A percentile compares a stretch with the other conserved stretches of the same genome.
Evolutionary conservation across 2,888 invertebrate genomes (phyloP).

Genomic region (Cynaeus angustus): DNA sequence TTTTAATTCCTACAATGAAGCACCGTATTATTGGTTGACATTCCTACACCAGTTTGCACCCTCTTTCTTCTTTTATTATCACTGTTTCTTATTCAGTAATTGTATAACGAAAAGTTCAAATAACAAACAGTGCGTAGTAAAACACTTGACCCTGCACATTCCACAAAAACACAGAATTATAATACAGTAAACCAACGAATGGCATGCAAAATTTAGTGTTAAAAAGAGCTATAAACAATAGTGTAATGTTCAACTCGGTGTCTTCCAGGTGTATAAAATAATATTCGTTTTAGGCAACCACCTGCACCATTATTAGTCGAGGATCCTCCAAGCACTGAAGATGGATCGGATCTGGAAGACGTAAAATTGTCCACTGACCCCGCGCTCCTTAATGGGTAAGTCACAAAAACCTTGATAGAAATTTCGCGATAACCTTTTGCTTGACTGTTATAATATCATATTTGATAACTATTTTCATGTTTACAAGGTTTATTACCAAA

Average conservation of each 20-base stretch:
- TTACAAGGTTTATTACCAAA: not conserved
- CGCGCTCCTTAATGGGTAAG: conserved; percentile 71
- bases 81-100: conserved; percentile 1
- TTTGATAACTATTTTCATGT: conserved; percentile 19
- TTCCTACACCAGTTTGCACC: not conserved
- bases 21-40: not conserved
- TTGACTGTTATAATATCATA: not conserved
- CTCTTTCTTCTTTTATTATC: not conserved
- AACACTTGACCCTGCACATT: conserved; percentile 1
- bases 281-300: conserved; percentile 53
- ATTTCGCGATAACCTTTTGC: conserved; percentile 27
- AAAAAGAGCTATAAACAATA: not conserved
- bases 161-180: not conserved
- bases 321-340: conserved; percentile 64
- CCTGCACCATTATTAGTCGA: conserved; percentile 56
- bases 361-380: conserved; percentile 66
- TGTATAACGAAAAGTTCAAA: not conserved
- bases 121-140: not conserved
- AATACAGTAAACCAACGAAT: not conserved
- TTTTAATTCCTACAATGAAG: conserved; percentile 34
- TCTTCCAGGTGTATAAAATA: too few species aligned
- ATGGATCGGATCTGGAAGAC: conserved; percentile 67
- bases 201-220: conserved; percentile 2
- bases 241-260: too few species aligned
- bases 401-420: conserved; percentile 39